Conservation (phyloP, 2,888 invertebrate species). For the Cephus pygmeus region DNA sequence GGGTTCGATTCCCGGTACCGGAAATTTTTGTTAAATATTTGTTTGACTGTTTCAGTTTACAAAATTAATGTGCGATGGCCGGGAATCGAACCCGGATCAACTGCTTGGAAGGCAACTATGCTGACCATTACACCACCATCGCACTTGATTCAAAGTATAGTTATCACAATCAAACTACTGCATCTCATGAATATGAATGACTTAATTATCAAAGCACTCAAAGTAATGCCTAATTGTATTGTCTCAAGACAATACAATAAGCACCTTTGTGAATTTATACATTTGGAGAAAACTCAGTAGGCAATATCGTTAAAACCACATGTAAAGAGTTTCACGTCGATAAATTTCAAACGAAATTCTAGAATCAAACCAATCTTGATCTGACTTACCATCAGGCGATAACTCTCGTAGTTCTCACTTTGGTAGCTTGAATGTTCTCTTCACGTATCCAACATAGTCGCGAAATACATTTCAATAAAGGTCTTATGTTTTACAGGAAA, state of each 20-base stretch:
- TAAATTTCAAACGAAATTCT: not conserved
- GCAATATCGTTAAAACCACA: not conserved
- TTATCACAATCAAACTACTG: not conserved
- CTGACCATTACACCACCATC: conserved; percentile 67
- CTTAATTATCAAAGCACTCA: not conserved
- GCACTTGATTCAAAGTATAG: conserved; percentile 35
- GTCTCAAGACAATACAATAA: not conserved
- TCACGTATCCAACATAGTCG: not conserved
- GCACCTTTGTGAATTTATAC: not conserved
- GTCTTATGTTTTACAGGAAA: not conserved
- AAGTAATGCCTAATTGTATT: not conserved
- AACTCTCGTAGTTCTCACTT: not conserved
- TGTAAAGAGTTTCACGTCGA: not conserved
- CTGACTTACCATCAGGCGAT: not conserved
- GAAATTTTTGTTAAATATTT: not conserved
- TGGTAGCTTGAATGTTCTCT: not conserved
- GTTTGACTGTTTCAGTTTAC: not conserved
- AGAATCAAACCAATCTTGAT: not conserved
- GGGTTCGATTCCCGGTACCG: conserved; percentile 9
- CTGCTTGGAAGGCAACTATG: conserved; percentile 66
- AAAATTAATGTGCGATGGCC: conserved; percentile 57
- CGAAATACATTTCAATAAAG: not conserved
- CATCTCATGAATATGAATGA: not conserved
- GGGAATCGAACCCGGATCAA: conserved; percentile 67
- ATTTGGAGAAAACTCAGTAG: not conserved